Evolutionary conservation across 2,888 invertebrate genomes (phyloP).

Genomic region (Mesoligia furuncula): DNA sequence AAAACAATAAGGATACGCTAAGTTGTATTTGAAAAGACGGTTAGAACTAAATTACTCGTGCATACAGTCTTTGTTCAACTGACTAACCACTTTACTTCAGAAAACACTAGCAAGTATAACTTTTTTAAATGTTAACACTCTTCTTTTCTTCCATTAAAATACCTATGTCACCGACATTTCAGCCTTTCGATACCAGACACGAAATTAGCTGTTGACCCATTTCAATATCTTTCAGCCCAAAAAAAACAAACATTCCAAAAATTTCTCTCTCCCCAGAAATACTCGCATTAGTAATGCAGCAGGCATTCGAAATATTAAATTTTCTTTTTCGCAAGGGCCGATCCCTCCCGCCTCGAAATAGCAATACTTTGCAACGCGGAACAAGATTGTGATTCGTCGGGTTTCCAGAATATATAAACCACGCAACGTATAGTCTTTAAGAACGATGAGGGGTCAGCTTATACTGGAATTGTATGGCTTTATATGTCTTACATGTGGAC

Average conservation of each 20-base stretch:
- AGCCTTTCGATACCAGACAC: not conserved
- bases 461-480: conserved; percentile 5
- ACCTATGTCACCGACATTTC: not conserved
- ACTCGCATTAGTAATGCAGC: conserved; percentile 22
- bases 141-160: not conserved
- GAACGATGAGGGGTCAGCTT: not conserved
- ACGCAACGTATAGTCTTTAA: not conserved
- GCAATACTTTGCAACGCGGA: conserved; percentile 34
- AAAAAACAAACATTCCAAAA: conserved; percentile 10
- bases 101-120: too few species aligned
- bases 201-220: conserved; percentile 22
- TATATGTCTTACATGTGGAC: conserved; percentile 22
- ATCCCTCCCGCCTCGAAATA: conserved; percentile 33
- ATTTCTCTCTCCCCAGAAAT: not conserved
- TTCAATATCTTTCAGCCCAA: not conserved
- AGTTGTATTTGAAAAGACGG: not conserved
- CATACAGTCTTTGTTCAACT: not conserved
- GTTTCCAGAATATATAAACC: not conserved
- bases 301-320: conserved; percentile 11
- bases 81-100: not conserved
- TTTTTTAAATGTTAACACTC: not conserved
- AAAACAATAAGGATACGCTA: not conserved
- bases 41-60: not conserved
- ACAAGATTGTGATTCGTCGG: conserved; percentile 18
- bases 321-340: conserved; percentile 13